Conservation (phyloP, 2,797 vertebrate genomes). For the Muscicapa comitata region DNA sequence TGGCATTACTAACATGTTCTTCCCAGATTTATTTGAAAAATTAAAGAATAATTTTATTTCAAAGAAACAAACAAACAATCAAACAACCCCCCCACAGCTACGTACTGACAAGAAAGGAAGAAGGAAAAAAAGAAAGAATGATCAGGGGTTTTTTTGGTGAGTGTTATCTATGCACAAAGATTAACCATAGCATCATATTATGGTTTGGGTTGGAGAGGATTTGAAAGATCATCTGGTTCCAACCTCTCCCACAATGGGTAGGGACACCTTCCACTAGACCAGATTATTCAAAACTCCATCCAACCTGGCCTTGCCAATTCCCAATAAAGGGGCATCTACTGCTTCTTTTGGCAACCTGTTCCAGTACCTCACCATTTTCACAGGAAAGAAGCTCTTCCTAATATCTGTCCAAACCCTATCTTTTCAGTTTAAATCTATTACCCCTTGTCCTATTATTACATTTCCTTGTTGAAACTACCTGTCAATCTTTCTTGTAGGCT, state of each 20-base stretch:
- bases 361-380: neutral
- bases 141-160: neutral
- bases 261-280: neutral
- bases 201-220: neutral
- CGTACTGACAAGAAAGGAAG: neutral
- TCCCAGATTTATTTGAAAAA: neutral
- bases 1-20: neutral
- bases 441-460: neutral
- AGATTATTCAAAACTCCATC: too few species aligned
- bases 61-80: neutral
- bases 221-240: neutral
- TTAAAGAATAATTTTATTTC: neutral
- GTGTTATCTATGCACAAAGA: neutral
- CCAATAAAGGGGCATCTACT: neutral
- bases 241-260: neutral
- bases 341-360: neutral
- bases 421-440: neutral
- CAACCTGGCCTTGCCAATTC: neutral
- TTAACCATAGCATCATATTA: neutral
- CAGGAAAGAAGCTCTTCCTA: neutral
- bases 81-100: accelerated
- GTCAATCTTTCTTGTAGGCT: neutral
- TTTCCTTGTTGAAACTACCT: neutral
- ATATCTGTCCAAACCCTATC: neutral
- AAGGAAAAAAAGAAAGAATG: neutral